Base-by-base conservation (phyloP, 2,113 vertebrate species). In the Microcebus jonahi region DNA sequence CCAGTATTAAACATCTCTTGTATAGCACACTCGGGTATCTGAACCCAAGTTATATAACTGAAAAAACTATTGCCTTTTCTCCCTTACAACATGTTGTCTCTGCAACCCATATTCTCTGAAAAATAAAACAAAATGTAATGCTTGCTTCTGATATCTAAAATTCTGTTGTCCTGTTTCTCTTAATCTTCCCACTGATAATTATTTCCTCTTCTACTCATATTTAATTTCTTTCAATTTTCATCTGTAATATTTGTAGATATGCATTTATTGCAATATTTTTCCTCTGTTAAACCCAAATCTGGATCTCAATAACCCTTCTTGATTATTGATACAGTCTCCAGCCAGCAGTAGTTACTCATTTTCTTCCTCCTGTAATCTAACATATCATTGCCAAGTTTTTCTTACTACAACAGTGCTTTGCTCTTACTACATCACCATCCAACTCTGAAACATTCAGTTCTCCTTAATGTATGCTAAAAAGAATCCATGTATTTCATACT, bases 331-430 rank as follows among this genome's bases (percentile, higher is more conserved):
- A 65, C 3, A 18, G 11, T 3, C 17, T 39, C 57, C 36, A 73
- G 4, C 1, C 6, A 39, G 34, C 5, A 59, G 42, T 2, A 8
- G 17, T 27, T 1, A 17, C 3, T 8, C 5, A 20, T 15, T 23
- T 42, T 42, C 50, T 45, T 53, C 23, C 18, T 29, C 55, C n/a
- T 70, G 0, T 15, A 15, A 20, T 81, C 11, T 45, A 29, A 67
- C 31, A 17, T 6, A 55, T 11, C 48, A 65, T 27, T 25, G 29
- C 4, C 83, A 92, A 63, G 20, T 48, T 70, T 59, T 87, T 90
- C 42, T 45, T 76, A 29, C 23, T 25, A 39, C 63, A 65, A 23
- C 18, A 81, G 11, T 42, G 59, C 6, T 13, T 42, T 91, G 59
- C 6, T 13, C 50, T 91, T 81, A 88, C 31, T 8, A 12, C 2